phyloP scores from a whole-genome alignment of 2,888 invertebrate species.

The Ceraclea dissimilis region DNA sequence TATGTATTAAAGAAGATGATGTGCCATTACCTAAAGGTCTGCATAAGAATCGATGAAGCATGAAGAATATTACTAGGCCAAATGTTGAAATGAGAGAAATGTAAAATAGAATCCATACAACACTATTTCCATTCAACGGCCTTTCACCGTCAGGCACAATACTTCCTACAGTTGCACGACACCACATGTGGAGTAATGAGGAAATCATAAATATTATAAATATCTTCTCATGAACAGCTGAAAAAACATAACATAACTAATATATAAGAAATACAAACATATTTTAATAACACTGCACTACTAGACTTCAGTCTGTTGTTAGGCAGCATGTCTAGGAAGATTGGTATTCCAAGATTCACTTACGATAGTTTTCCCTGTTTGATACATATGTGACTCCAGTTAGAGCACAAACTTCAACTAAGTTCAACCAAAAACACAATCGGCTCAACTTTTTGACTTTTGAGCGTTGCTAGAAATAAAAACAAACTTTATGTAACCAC shows the following conservation, averaged over 20 bases:
- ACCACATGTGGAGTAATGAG: slow-evolving; percentile 73
- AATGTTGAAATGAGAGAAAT: slow-evolving; percentile 71
- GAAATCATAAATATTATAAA: slow-evolving; percentile 87
- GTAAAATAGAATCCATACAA: slow-evolving; percentile 57
- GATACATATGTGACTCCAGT: slow-evolving; percentile 90
- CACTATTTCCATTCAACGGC: slow-evolving; percentile 60
- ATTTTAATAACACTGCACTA: too few species aligned
- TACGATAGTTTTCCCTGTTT: slow-evolving; percentile 92
- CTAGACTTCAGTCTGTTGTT: too few species aligned
- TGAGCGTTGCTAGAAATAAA: slow-evolving; percentile 40
- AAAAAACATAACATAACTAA: slow-evolving; percentile 32
- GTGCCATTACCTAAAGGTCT: slow-evolving; percentile 67
- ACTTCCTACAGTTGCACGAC: slow-evolving; percentile 43
- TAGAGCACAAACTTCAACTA: slow-evolving; percentile 76
- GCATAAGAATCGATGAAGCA: slow-evolving; percentile 82
- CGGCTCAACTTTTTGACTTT: slow-evolving; percentile 57
- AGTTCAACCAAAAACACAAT: slow-evolving; percentile 74
- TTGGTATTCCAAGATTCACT: too few species aligned
- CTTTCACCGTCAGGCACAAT: slow-evolving; percentile 38
- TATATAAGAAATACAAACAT: neutral
- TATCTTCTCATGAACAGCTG: slow-evolving; percentile 84
- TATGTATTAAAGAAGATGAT: neutral
- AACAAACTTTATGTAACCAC: too few species aligned
- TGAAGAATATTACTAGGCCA: slow-evolving; percentile 80
- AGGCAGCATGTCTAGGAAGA: too few species aligned